Evolutionary conservation across 2,888 invertebrate genomes (phyloP), one percentile per base, ranked within the genome.

Genomic region (Gymnocheta viridis): DNA sequence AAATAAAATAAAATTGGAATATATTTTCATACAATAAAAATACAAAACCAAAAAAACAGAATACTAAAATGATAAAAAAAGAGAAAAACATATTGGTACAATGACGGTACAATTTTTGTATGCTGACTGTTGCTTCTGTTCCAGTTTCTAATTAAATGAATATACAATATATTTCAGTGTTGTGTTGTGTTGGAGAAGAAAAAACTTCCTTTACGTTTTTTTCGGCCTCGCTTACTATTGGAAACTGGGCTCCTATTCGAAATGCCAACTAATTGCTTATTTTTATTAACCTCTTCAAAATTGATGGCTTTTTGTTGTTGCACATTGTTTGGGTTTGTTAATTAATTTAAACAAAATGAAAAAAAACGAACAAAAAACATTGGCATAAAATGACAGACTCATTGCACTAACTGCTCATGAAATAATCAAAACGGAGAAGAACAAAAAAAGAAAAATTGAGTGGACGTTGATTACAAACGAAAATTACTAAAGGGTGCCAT

Each of bases 201-300:
- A 32, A 72, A 73, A 58, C 80, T 74, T 83, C 76, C 80, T 83
- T 80, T 66, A 62, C 17, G 35, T 47, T 74, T 67, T 73, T 73
- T 58, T 66, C 64, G 74, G 60, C 69, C 69, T 69, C 54, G 47
- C 77, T 60, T 27, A 77, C 76, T 82, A 64, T 58, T 49, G 51
- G 73, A 67, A 83, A 82, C 87, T 87, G 87, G 72, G 86, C 83
- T 86, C 87, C 87, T 87, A 86, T 86, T 87, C 86, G 86, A 87
- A 87, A 86, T 82, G 84, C 86, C 86, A 87, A 86, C 86, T 87
- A 87, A 87, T 87, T 87, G 87, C 86, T 86, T 87, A 90, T 85
- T 90, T 90, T 69, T 89, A n/a, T n/a, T n/a, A 90, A 90, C 90
- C 90, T 89, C 89, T 89, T 90, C 88, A 89, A 89, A 85, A 78